Percentiles rank a stretch among this genome's conserved stretches.
phyloP scores from a whole-genome alignment of 2,113 vertebrate genomes.

The Melanerpes formicivorus region DNA sequence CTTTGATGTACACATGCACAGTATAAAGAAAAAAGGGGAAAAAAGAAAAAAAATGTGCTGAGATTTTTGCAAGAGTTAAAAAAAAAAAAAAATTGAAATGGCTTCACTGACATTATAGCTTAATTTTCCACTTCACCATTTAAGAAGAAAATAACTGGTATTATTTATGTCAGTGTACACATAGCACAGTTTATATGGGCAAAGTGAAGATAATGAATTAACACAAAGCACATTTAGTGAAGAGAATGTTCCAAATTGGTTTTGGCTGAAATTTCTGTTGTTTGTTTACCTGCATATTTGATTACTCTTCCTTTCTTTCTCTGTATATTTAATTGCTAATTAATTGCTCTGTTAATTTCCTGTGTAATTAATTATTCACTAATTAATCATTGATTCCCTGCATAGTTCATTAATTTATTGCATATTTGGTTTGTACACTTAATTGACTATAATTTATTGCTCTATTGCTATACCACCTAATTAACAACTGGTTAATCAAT shows the following conservation, averaged over 20 bases:
- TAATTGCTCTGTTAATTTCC: constrained; percentile 65
- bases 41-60: neutral
- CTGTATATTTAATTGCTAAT: constrained; percentile 62
- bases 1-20: neutral
- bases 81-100: neutral
- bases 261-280: constrained; percentile 31
- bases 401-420: constrained; percentile 56
- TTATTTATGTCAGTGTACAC: neutral
- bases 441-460: constrained; percentile 59
- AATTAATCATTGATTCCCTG: constrained; percentile 58
- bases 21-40: neutral
- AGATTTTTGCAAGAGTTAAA: neutral
- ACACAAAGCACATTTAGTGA: neutral
- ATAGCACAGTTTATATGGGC: neutral
- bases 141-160: neutral
- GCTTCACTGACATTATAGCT: fast-evolving
- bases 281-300: constrained; percentile 51
- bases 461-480: constrained; percentile 34
- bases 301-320: constrained; percentile 59
- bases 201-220: neutral
- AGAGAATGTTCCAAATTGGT: neutral
- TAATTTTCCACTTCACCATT: neutral
- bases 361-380: constrained; percentile 60
- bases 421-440: constrained; percentile 61
- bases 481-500: constrained; percentile 48